Evolutionary conservation across 2,113 vertebrate species (phyloP).

Genomic region (Procavia capensis): DNA sequence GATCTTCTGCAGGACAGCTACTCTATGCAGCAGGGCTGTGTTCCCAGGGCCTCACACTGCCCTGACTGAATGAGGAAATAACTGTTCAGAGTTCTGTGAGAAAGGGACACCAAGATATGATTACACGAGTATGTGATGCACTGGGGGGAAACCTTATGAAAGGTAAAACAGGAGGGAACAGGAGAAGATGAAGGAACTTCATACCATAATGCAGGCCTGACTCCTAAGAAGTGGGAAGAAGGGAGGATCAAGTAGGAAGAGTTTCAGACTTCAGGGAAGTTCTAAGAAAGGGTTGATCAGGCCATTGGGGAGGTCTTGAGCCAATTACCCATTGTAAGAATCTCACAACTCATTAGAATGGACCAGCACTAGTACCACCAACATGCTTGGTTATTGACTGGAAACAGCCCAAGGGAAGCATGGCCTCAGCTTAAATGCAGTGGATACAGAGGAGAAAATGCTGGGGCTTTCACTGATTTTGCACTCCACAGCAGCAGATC

Average conservation of each 20-base stretch:
- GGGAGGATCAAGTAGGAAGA: background rate
- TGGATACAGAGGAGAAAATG: background rate
- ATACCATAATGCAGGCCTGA: background rate
- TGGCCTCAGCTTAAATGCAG: background rate
- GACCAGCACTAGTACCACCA: background rate
- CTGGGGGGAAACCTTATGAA: background rate
- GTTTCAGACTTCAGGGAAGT: background rate
- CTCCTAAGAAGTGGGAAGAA: background rate
- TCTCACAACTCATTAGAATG: background rate
- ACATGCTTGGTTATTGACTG: background rate
- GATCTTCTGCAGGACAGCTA: background rate
- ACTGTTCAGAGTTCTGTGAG: background rate
- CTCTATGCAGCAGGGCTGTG: background rate
- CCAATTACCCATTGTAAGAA: too few relatives aligned
- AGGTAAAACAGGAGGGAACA: background rate
- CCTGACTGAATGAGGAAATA: background rate
- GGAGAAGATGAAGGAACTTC: background rate
- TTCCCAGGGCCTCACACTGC: background rate
- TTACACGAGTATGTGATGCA: background rate
- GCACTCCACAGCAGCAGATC: background rate
- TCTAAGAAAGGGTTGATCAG: background rate
- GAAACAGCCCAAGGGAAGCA: background rate
- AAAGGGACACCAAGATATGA: background rate
- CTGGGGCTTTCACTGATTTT: slow-evolving; percentile 27
- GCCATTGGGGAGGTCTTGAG: background rate